Conservation (phyloP, 2,888 invertebrate genomes). For the Cataglyphis altisquamis region DNA sequence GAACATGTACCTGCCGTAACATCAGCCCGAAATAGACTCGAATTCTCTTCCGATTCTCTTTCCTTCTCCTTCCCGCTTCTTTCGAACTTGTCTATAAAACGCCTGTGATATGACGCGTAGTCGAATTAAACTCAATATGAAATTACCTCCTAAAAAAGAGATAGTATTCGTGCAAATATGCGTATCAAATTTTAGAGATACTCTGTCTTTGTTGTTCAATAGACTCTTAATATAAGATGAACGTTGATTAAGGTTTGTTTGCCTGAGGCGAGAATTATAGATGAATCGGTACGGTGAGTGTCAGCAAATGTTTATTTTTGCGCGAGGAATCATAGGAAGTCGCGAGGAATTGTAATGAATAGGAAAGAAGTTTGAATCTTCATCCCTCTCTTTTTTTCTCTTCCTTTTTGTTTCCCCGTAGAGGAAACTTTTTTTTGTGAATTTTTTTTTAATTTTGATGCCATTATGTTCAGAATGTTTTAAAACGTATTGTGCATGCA, state of each 20-base stretch:
- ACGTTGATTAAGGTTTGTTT: slow-evolving; percentile 31
- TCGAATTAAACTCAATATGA: neutral
- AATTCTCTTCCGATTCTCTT: slow-evolving; percentile 16
- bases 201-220: neutral
- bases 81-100: slow-evolving; percentile 17
- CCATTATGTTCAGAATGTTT: no score
- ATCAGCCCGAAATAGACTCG: slow-evolving; percentile 22
- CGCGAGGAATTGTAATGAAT: slow-evolving; percentile 24
- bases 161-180: neutral
- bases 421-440: no score
- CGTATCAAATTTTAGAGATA: neutral
- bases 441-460: no score
- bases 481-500: no score
- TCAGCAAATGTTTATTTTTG: slow-evolving; percentile 6
- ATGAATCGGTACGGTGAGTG: slow-evolving; percentile 14
- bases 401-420: neutral
- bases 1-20: slow-evolving; percentile 34
- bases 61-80: slow-evolving; percentile 7
- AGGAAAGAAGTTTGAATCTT: neutral
- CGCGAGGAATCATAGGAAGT: neutral
- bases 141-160: neutral
- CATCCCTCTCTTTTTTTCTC: neutral
- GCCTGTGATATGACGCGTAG: slow-evolving; percentile 24
- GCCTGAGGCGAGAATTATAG: slow-evolving; percentile 3
- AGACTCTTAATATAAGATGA: neutral